Evolutionary conservation across 2,797 vertebrate genomes (phyloP), one percentile per base, ranked within the genome.

Genomic region (Cossypha caffra): DNA sequence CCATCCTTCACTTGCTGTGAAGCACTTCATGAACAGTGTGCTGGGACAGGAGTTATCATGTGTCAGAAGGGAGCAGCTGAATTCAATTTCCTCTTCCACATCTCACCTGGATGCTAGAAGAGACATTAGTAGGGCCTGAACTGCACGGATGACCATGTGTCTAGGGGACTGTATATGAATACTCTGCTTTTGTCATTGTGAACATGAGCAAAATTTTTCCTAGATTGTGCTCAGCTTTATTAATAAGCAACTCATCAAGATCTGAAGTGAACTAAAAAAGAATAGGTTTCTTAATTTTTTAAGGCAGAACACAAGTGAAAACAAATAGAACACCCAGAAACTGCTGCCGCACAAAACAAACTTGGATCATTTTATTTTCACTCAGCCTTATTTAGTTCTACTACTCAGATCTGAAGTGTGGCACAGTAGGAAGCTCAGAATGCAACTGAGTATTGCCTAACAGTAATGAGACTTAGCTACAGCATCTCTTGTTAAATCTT

Each of bases 331-430:
- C 68, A 23, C n/a, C 35, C 66, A 61, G 66, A 86, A 92, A 88
- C 62, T 81, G 76, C 85, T 90, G 84, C 87, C 38, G 23, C 92
- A 81, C 87, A 78, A 62, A 75, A 40, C 9, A 6, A 58, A 78
- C 62, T 90, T 83, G 47, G n/a, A 91, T 93, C 16, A 52, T 88
- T 96, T 96, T 96, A 96, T 96, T 96, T 94, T 76, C 66, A 81
- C 54, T 72, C 61, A 16, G 69, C 78, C 82, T 95, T 90, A 61
- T 0, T 94, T 82, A 89, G 80, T 88, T 92, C 37, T 85, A 31
- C 72, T 86, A 59, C 66, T 93, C 81, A 79, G 50, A 40, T 87
- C 69, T 40, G 50, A 62, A 95, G 94, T 94, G 85, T 84, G 94
- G 89, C 91, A 90, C 94, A 88, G 92, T 69, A 86, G 93, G 95